phyloP scores from a whole-genome alignment of 2,888 invertebrate species.

The Parasteatoda lunata region DNA sequence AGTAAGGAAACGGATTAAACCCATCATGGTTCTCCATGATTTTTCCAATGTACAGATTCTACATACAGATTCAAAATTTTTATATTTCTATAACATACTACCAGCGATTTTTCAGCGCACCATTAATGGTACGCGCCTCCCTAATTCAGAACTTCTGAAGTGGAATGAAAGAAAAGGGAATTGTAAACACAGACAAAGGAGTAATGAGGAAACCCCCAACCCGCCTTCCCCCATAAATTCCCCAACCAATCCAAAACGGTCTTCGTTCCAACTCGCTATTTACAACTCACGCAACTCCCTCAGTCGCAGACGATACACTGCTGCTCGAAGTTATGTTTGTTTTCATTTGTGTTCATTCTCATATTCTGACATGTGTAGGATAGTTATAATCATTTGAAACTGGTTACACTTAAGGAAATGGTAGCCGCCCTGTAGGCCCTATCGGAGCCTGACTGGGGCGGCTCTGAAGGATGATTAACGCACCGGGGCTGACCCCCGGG shows the following conservation, averaged over 20 bases:
- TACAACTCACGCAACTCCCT: not conserved
- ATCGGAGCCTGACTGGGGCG: not conserved
- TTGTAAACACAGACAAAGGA: not conserved
- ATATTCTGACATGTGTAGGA: not conserved
- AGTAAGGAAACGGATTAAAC: no score
- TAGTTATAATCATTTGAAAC: not conserved
- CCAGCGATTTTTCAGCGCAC: not conserved
- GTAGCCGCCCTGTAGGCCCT: not conserved
- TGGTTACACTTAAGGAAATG: not conserved
- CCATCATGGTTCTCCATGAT: no score
- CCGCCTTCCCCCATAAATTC: not conserved
- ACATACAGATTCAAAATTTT: no score
- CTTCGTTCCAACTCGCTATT: not conserved
- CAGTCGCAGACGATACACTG: not conserved
- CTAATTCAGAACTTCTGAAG: not conserved
- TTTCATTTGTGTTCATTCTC: not conserved
- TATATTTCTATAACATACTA: no score
- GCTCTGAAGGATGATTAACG: not conserved
- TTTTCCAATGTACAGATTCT: no score
- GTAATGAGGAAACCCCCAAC: not conserved
- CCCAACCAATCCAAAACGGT: not conserved
- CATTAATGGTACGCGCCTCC: not conserved
- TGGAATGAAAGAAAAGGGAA: not conserved
- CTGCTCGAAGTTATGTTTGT: not conserved
- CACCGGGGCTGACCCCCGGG: not conserved